These are phyloP conservation scores for Tapirus indicus DNA, from an alignment of 2,797 vertebrate genomes.

Conservation along the genomic window DNA sequence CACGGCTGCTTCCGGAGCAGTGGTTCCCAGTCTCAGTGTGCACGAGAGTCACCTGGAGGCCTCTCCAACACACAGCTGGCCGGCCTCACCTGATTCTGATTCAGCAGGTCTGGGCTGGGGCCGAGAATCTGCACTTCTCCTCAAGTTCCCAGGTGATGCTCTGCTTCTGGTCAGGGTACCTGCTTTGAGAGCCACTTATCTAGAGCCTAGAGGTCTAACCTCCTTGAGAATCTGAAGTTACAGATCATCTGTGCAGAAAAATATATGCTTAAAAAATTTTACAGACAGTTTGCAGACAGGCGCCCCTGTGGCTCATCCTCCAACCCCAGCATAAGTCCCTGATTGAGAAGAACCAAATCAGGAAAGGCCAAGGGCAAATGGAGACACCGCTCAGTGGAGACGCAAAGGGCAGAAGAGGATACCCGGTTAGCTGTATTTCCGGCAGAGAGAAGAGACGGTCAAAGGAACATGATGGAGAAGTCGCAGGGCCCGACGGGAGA, in stretches of 20 bases:
- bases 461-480: accelerated
- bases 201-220: background rate
- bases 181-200: background rate
- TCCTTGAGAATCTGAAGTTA: background rate
- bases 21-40: background rate
- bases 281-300: background rate
- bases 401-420: background rate
- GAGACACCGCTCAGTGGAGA: background rate
- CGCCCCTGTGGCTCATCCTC: background rate
- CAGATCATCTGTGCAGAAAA: constrained; percentile 15
- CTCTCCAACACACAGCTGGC: background rate
- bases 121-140: background rate
- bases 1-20: background rate
- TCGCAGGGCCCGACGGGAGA: background rate
- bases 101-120: background rate
- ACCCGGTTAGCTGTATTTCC: background rate
- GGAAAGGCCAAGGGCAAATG: background rate
- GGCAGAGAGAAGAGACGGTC: background rate
- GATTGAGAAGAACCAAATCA: background rate
- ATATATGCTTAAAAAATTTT: background rate
- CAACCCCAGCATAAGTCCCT: background rate
- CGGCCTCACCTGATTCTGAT: background rate
- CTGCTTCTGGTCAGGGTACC: background rate
- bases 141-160: background rate
- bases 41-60: background rate